Percentiles rank a stretch among this genome's conserved stretches.
Evolutionary conservation across 2,888 invertebrate genomes (phyloP).

Genomic region (Xanthia togata): DNA sequence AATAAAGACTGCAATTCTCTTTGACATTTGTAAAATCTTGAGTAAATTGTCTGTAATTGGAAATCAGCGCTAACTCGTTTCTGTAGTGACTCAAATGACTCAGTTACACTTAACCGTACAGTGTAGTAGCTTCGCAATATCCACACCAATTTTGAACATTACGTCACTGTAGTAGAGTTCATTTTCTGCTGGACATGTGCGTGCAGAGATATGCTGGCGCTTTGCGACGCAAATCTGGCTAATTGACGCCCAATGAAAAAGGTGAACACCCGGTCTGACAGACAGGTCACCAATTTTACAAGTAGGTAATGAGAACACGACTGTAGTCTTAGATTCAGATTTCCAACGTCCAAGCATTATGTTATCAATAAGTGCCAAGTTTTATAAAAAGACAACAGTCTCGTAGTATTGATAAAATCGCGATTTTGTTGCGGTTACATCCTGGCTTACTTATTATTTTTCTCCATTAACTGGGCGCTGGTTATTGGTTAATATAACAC

Average conservation of each 20-base stretch:
- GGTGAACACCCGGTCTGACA: constrained; percentile 69
- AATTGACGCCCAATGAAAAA: constrained; percentile 73
- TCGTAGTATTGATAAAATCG: constrained; percentile 1
- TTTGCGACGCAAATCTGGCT: constrained; percentile 69
- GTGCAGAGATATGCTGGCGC: constrained; percentile 49
- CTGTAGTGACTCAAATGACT: constrained; percentile 67
- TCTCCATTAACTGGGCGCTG: neutral
- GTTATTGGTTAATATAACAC: neutral
- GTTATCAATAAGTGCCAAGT: neutral
- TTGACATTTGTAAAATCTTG: constrained; percentile 42
- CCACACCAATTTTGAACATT: constrained; percentile 40
- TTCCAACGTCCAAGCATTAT: too few relatives aligned
- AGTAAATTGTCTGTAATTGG: constrained; percentile 65
- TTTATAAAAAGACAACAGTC: neutral
- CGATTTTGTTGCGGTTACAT: neutral
- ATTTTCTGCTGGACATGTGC: constrained; percentile 34
- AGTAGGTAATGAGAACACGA: constrained; percentile 18
- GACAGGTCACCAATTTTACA: constrained; percentile 52
- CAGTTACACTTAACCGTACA: constrained; percentile 67
- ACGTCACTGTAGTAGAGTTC: constrained; percentile 46
- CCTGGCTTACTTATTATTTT: neutral
- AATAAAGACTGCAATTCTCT: constrained; percentile 3
- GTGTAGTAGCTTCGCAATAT: constrained; percentile 39
- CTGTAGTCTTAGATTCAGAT: neutral
- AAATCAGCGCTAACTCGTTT: constrained; percentile 69